Evolutionary conservation across 2,113 vertebrate genomes (phyloP), one percentile per base, ranked within the genome.

Genomic region (Coracopsis vasa): DNA sequence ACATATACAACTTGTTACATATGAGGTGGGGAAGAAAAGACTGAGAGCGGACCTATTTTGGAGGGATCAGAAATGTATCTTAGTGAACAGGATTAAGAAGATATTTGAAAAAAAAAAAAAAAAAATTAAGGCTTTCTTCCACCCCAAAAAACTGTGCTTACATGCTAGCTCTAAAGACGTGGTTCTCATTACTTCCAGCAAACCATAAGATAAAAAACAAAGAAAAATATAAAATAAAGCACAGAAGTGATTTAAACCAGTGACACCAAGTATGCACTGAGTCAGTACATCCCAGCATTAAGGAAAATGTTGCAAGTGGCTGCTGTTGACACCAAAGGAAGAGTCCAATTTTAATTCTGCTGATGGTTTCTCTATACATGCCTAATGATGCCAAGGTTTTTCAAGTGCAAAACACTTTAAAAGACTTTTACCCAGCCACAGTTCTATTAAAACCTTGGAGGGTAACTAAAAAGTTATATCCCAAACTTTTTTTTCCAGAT

Each of bases 191-290:
- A 93, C 27, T 54, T 14, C 16, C 47, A 88, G 27, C 7, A 86
- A 88, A 93, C 77, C 14, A 33, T 13, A 54, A 70, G n/a, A 56
- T 28, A 10, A 75, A 80, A 78, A 54, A 11, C 3, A 41, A 71
- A 37, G 7, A 11, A n/a, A 80, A 39, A 29, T 5, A 45, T 3
- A 60, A 8, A 33, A 50, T 33, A 62, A 82, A 90, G 20, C 33
- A 61, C 19, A 67, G 35, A 41, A 50, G 10, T 83, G 54, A 88
- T 88, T 88, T 88, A 94, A 96, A 78, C 27, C 85, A 93, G 54
- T n/a, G 50, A 83, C 67, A 71, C 2, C 16, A 94, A 88, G 9
- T 11, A 86, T 78, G 28, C 42, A 70, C 42, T 86, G 60, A 92
- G 45, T 83, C 81, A 88, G 50, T 67, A 60, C 16, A 86, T 51